These are phyloP conservation scores for Amphipoea lucens DNA, from an alignment of 2,888 invertebrate genomes.

Conservation along the genomic window DNA sequence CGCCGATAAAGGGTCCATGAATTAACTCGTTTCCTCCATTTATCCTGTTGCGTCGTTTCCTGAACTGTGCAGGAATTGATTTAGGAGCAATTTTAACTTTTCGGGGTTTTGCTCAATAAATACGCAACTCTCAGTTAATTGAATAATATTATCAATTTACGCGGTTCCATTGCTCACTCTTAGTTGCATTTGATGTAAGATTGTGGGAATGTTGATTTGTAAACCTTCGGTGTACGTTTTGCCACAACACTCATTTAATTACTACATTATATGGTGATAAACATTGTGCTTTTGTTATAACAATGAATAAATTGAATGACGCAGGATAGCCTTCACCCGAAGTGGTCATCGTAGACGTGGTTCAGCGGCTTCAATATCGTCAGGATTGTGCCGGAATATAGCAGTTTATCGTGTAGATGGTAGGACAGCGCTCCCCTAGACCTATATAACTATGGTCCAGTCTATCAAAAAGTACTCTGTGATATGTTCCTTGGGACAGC, in stretches of 20 bases:
- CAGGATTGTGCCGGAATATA: background rate
- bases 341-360: background rate
- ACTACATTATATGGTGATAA: background rate
- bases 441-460: too few species aligned
- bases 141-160: constrained; percentile 43
- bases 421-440: background rate
- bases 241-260: constrained; percentile 6
- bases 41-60: constrained; percentile 27
- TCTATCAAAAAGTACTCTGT: too few species aligned
- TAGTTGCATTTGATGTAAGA: constrained; percentile 17
- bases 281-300: background rate
- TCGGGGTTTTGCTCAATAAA: constrained; percentile 23
- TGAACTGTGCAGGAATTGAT: constrained; percentile 22
- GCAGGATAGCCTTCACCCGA: background rate
- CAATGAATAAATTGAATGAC: background rate
- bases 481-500: background rate
- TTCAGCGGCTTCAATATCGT: background rate
- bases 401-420: too few species aligned
- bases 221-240: background rate
- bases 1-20: constrained; percentile 26
- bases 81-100: constrained; percentile 17
- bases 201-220: constrained; percentile 38
- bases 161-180: constrained; percentile 23
- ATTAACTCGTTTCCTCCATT: constrained; percentile 32
- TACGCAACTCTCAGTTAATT: constrained; percentile 32